Base-by-base conservation (phyloP, 2,797 vertebrate genomes). In the Sternarchorhynchus goeldii region DNA sequence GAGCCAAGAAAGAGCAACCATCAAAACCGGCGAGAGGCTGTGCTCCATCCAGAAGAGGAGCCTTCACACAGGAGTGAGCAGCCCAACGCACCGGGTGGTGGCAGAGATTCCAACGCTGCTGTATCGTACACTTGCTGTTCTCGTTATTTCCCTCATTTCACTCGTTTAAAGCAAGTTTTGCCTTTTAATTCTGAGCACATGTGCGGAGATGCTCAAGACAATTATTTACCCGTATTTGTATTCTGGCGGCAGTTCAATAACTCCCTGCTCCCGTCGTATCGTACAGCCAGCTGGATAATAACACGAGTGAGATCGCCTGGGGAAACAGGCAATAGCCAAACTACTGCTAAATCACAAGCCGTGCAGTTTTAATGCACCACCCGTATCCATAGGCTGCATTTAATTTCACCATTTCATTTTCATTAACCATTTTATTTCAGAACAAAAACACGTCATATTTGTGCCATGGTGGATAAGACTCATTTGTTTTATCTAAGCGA, bases 241-340 rank as follows among this genome's bases (percentile, higher is more conserved):
- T 79, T 85, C 45, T 82, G 69, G 74, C 58, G 83, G 65, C 21
- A 79, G 87, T 85, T 83, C 76, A 81, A 60, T 82, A 39, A 58
- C 72, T 69, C 32, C 76, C 68, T 82, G 58, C 53, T 77, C 76
- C 78, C 58, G 34, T 73, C 17, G 58, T 72, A 73, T 57, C 78
- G 73, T 70, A 79, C 80, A 81, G 59, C 85, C 87, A 89, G 84
- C 88, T 89, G 88, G 89, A 86, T 80, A 83, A 79, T 84, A 82
- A 88, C 75, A 83, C 67, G 53, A 71, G 77, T 78, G 75, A 77
- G 84, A 83, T 76, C 82, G 86, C 89, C 85, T 76, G 75, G 82
- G 86, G 86, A 86, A 81, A 84, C 69, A 74, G 50, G 71, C 6
- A 59, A 12, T 50, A 25, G 77, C 78, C 77, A 57, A 81, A 65